Evolutionary conservation across 37 sponge, comb jelly and placozoan genomes (phyloP), one percentile per base, ranked within the genome.

Genomic region (Beroe ovata): DNA sequence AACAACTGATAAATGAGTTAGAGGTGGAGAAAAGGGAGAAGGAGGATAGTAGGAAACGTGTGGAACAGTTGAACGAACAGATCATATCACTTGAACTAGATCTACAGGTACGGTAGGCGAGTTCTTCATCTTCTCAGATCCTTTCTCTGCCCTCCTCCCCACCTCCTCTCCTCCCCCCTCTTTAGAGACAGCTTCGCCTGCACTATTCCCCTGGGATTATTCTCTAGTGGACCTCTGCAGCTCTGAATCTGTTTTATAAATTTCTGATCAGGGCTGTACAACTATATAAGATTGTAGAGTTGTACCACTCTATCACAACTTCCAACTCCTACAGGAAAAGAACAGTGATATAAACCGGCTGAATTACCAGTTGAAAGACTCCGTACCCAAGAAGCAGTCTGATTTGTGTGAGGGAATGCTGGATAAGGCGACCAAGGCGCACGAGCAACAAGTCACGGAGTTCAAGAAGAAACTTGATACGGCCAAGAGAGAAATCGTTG

Each of bases 361-460:
- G 47, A 77, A 54, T 41, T 77, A 77, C 47, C 84, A 77, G 54
- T 35, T 77, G 28, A 77, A 77, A 77, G 84, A 77, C 54, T 36
- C 47, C 84, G 84, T 77, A 1, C 33, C 84, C 22, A 77, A 42
- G 33, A 77, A 77, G 41, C 36, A 77, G 16, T 36, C 84, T 14
- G 84, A 77, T 23, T n/a, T 42, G 16, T 77, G 33, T 54, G 84
- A 77, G 28, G 42, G n/a, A 40, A 42, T 42, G 42, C 54, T 77
- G 1, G 28, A 33, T 4, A 39, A 42, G 25, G 26, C 54, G 14
- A 11, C 20, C 23, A 38, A 42, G 22, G 8, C 4, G 54, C 20
- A 39, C 20, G 84, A 77, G 33, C 35, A 40, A 35, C 38, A 77
- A 29, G 21, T 77, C 8, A 77, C 41, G 0, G 84, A 77, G 84